Evolutionary conservation across 2,888 invertebrate species (phyloP).

Genomic region (Cheiracanthium punctorium): DNA sequence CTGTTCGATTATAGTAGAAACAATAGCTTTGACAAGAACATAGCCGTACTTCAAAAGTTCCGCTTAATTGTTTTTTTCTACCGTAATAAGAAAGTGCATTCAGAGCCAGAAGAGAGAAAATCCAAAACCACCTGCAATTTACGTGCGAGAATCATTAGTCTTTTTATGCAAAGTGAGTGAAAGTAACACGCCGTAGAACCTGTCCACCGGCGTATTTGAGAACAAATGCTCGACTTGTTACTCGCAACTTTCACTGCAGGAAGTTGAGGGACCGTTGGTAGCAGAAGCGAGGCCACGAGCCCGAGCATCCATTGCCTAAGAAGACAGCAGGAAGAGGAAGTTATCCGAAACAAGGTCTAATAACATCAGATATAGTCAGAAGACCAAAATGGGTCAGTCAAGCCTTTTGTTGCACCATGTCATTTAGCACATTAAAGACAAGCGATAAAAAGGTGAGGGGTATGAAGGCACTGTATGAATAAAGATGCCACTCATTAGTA

Average conservation of each 20-base stretch:
- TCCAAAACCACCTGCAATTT: too few species aligned
- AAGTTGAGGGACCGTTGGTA: conserved; percentile 31
- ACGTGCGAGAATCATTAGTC: neutral
- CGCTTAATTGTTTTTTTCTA: too few species aligned
- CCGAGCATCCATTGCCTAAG: conserved; percentile 4
- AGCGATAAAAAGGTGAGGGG: neutral
- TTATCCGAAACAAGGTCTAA: conserved; percentile 30
- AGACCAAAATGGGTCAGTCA: conserved; percentile 31
- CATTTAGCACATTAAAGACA: conserved; percentile 8
- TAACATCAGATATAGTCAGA: conserved; percentile 22
- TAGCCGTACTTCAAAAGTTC: too few species aligned
- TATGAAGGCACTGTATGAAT: neutral
- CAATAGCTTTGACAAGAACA: too few species aligned
- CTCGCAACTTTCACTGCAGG: conserved; percentile 37
- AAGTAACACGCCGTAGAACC: neutral
- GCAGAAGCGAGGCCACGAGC: conserved; percentile 5
- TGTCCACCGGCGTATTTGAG: neutral
- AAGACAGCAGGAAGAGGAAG: conserved; percentile 53
- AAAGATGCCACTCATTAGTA: neutral
- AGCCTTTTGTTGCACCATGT: conserved; percentile 26
- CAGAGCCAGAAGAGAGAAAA: too few species aligned
- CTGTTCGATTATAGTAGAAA: too few species aligned
- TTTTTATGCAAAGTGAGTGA: neutral
- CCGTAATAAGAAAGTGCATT: too few species aligned
- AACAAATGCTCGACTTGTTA: neutral